A percentile compares a stretch with the other conserved stretches of the same genome.
Conservation (phyloP, 2,797 vertebrate genomes). For the Molossus molossus region DNA sequence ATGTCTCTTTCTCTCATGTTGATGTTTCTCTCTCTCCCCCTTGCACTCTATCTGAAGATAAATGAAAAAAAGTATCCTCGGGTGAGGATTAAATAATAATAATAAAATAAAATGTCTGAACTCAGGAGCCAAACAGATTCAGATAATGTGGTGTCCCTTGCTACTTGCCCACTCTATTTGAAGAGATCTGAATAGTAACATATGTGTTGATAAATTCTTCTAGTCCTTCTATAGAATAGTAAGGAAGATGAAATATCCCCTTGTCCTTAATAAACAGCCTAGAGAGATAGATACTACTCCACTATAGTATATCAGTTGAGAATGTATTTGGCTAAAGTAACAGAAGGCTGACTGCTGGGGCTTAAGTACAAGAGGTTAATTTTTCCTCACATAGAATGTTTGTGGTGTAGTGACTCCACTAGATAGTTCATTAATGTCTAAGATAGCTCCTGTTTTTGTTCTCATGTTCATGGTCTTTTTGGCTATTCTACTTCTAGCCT, state of each 20-base stretch:
- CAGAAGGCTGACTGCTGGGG: conserved; percentile 14
- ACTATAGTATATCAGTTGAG: not conserved
- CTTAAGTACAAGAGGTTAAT: not conserved
- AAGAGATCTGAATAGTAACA: not conserved
- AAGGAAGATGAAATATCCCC: not conserved
- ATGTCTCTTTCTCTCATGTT: too few species aligned
- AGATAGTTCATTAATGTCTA: not conserved
- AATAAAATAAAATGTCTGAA: not conserved
- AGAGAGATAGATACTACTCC: not conserved
- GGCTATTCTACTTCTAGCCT: not conserved
- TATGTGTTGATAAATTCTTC: not conserved
- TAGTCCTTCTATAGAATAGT: not conserved
- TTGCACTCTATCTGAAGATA: too few species aligned
- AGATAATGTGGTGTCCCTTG: not conserved
- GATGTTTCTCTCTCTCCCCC: too few species aligned
- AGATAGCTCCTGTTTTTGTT: not conserved
- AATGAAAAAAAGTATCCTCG: too few species aligned
- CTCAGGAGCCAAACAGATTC: not conserved
- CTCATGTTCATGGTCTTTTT: not conserved
- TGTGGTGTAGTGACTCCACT: not conserved
- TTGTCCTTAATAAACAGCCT: not conserved
- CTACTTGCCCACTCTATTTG: not conserved
- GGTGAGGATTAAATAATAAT: too few species aligned
- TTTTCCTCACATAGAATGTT: not conserved
- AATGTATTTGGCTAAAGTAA: not conserved